Evolutionary conservation across 2,797 vertebrate genomes (phyloP).

Genomic region (Bucorvus abyssinicus): DNA sequence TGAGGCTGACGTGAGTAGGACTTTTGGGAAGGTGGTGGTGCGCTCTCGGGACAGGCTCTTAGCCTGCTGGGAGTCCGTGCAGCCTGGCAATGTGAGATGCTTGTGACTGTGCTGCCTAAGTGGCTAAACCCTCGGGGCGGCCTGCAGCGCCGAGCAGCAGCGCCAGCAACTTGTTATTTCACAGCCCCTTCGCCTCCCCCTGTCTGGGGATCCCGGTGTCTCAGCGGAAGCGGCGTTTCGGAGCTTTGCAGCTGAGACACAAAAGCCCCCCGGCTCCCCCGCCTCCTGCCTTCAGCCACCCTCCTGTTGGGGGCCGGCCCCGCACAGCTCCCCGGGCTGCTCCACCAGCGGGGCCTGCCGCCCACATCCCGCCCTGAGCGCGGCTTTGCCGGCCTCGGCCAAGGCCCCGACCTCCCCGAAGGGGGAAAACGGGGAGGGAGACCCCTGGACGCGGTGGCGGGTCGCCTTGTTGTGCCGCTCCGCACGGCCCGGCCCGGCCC

Average conservation of each 20-base stretch:
- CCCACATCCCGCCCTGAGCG: not conserved
- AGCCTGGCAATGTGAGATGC: rapidly evolving
- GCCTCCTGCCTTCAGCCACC: not conserved
- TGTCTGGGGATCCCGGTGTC: not conserved
- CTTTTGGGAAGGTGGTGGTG: not conserved
- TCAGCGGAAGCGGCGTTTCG: not conserved
- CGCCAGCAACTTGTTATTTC: not conserved
- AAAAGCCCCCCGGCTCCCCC: not conserved
- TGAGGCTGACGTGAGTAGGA: conserved; percentile 66
- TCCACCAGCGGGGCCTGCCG: not conserved
- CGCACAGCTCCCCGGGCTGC: not conserved
- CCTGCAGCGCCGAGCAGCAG: not conserved
- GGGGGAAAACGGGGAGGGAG: no score
- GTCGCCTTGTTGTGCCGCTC: no score
- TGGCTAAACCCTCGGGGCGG: not conserved
- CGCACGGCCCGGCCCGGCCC: no score
- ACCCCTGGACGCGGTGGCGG: not conserved
- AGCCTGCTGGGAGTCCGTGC: not conserved
- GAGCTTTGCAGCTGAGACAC: not conserved
- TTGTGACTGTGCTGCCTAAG: not conserved
- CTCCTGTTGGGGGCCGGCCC: no score
- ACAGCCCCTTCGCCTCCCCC: not conserved
- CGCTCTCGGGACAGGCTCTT: not conserved
- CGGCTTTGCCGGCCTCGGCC: not conserved
- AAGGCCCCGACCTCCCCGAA: not conserved